Evolutionary conservation across 2,113 vertebrate species (phyloP), one percentile per base, ranked within the genome.

Genomic region (Passer domesticus): DNA sequence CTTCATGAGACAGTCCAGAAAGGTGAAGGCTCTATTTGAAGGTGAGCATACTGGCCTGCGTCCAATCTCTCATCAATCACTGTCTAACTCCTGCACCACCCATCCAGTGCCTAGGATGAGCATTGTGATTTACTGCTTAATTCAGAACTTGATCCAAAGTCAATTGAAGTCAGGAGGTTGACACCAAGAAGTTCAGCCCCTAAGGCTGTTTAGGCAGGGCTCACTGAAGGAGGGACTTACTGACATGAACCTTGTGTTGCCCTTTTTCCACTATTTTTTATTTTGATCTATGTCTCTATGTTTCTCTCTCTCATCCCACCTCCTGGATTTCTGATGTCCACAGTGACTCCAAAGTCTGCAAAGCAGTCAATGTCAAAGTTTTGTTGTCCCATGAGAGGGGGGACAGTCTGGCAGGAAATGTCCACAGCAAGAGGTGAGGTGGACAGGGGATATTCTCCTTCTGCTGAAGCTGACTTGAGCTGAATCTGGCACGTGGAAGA

Each of bases 61-160:
- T 95, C 84, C 85, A 63, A 67, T 41, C 75, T 56, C 66, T 96
- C 94, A 96, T 96, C 90, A 95, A 96, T 96, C 96, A 95, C 88
- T 95, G 91, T 95, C 93, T 75, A 88, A 56, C 43, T 86, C 49
- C 68, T 72, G 17, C 82, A 88, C 81, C 72, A 96, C 47, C 68
- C 41, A 72, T 31, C 25, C 68, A 83, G 64, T 92, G 88, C 60
- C 76, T n/a, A 33, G 83, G 94, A 95, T 93, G 70, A 90, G 49
- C 62, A 37, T 15, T 37, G 53, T 96, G 93, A 96, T 96, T 94
- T 94, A 93, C 94, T 72, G 76, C 90, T 96, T 94, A 90, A 76
- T 94, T 95, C 92, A 84, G 49, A 91, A 59, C 66, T 69, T 1
- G 0, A 7, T 93, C 73, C 73, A 79, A 96, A 95, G 88, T 75